Conservation (phyloP, 2,113 vertebrate genomes). For the Oxyura jamaicensis region DNA sequence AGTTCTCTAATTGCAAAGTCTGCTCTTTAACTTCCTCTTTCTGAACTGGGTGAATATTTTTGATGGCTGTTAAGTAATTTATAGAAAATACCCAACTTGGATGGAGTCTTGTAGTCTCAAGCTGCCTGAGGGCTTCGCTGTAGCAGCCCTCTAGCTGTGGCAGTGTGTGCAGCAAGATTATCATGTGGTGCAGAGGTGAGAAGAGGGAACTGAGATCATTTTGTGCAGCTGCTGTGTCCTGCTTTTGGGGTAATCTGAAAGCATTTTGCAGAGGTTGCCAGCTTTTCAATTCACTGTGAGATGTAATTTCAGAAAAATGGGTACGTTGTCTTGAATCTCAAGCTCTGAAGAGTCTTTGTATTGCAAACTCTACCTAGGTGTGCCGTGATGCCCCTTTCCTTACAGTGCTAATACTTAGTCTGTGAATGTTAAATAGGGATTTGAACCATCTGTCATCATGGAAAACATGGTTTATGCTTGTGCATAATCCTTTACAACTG, state of each 20-base stretch:
- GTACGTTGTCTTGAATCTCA: neutral
- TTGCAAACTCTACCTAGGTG: neutral
- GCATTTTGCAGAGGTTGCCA: neutral
- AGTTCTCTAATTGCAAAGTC: neutral
- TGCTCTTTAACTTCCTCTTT: neutral
- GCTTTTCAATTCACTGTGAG: no score
- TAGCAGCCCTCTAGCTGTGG: neutral
- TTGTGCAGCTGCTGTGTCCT: neutral
- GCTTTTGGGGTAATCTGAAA: neutral
- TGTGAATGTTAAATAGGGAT: rapidly evolving
- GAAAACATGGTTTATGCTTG: neutral
- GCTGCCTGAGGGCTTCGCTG: neutral
- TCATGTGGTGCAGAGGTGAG: neutral
- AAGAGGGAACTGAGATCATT: neutral
- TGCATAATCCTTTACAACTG: neutral
- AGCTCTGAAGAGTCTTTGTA: neutral
- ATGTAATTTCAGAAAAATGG: neutral
- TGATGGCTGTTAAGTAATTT: neutral
- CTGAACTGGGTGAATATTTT: neutral
- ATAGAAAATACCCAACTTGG: neutral
- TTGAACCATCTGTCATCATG: neutral
- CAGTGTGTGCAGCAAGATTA: neutral
- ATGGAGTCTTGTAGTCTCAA: neutral
- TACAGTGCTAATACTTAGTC: neutral
- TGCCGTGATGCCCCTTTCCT: rapidly evolving